These are phyloP conservation scores for Agonopterix subpropinquella DNA, from an alignment of 2,888 invertebrate genomes.

Conservation along the genomic window DNA sequence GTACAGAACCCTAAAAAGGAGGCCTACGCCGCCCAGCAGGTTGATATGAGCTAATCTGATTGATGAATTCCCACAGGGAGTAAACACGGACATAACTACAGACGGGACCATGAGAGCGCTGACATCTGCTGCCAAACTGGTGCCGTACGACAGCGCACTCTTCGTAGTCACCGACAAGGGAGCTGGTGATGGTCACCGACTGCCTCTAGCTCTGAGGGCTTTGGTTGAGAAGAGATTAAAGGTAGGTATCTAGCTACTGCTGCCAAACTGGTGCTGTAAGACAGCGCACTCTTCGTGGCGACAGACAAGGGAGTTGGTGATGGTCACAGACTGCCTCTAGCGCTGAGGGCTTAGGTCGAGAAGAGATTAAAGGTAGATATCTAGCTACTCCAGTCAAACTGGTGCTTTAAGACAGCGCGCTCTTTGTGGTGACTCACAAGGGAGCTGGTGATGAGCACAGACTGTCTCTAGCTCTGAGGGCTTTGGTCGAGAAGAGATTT, in stretches of 20 bases:
- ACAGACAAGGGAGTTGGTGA: slow-evolving; percentile 75
- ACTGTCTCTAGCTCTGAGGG: not conserved
- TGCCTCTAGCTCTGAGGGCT: not conserved
- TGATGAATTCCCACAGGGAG: slow-evolving; percentile 34
- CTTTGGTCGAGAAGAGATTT: not conserved
- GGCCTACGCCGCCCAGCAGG: too few species aligned
- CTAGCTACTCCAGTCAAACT: slow-evolving; percentile 73
- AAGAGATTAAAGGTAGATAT: slow-evolving; percentile 64
- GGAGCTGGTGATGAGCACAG: slow-evolving; percentile 67
- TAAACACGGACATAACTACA: slow-evolving; percentile 42
- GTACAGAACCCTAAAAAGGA: too few species aligned
- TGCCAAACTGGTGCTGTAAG: slow-evolving; percentile 76
- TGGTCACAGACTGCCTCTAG: slow-evolving; percentile 45
- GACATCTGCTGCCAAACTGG: slow-evolving; percentile 74
- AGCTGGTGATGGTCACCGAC: slow-evolving; percentile 62
- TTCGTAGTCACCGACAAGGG: slow-evolving; percentile 76
- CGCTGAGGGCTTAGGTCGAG: slow-evolving; percentile 55
- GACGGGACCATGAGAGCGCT: slow-evolving; percentile 76
- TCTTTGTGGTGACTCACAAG: slow-evolving; percentile 77
- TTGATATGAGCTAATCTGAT: too few species aligned
- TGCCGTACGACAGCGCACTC: slow-evolving; percentile 76
- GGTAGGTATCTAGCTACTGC: slow-evolving; percentile 73
- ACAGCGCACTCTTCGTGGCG: slow-evolving; percentile 78
- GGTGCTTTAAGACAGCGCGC: slow-evolving; percentile 75
- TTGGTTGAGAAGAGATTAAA: not conserved